phyloP scores from a whole-genome alignment of 37 sponge, comb jelly and placozoan genomes.

The Ianthella basta region DNA sequence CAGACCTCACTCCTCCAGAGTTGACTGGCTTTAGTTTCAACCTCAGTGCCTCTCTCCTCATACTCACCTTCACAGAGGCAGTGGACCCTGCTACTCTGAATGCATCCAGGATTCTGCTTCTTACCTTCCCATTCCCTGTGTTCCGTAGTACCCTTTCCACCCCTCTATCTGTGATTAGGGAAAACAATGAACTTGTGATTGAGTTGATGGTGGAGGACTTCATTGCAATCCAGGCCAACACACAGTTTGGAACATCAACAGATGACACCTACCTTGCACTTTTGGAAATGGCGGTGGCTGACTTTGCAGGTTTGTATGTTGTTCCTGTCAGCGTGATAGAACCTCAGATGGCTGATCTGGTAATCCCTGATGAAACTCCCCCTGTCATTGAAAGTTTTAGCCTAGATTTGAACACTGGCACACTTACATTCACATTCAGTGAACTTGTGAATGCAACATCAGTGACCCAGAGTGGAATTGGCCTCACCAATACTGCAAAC shows the following conservation, averaged over 20 bases:
- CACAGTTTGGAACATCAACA: slow-evolving; percentile 21
- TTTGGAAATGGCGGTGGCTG: slow-evolving; percentile 31
- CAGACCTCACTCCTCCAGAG: slow-evolving; percentile 68
- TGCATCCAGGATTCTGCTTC: slow-evolving; percentile 46
- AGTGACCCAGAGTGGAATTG: slow-evolving; percentile 45
- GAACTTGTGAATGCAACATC: slow-evolving; percentile 70
- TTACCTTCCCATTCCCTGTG: slow-evolving; percentile 12
- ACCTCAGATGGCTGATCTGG: slow-evolving; percentile 25
- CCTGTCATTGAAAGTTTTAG: slow-evolving; percentile 55
- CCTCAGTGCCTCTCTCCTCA: slow-evolving; percentile 48
- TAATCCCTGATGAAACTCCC: slow-evolving; percentile 59
- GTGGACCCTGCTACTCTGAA: slow-evolving; percentile 56
- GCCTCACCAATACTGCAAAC: slow-evolving; percentile 44
- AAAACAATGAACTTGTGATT: slow-evolving; percentile 54
- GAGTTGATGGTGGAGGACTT: slow-evolving; percentile 54
- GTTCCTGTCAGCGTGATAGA: slow-evolving; percentile 6
- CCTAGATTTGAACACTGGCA: slow-evolving; percentile 67
- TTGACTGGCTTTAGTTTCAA: slow-evolving; percentile 60
- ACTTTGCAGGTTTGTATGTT: slow-evolving; percentile 63
- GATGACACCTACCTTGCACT: slow-evolving; percentile 58
- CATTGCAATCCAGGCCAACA: slow-evolving; percentile 63
- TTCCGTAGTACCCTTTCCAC: slow-evolving; percentile 12
- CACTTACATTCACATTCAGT: slow-evolving; percentile 62
- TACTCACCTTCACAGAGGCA: slow-evolving; percentile 77
- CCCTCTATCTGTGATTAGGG: slow-evolving; percentile 28